Evolutionary conservation across 2,888 invertebrate genomes (phyloP).

Genomic region (Orchesella flavescens): DNA sequence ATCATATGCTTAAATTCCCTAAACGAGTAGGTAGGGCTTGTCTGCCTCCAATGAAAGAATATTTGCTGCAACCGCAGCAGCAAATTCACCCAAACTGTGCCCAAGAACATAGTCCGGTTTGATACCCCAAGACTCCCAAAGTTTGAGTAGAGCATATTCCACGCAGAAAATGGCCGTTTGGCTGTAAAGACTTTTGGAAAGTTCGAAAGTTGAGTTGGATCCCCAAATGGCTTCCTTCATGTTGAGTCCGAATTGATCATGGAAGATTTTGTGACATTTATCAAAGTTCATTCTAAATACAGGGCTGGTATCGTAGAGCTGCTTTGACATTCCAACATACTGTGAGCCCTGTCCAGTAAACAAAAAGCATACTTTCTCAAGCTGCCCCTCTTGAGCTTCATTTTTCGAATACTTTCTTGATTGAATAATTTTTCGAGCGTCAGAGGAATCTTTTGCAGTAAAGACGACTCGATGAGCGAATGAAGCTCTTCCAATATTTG

Average conservation of each 20-base stretch:
- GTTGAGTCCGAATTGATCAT: neutral
- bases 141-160: constrained; percentile 23
- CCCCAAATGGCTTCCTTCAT: constrained; percentile 41
- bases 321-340: neutral
- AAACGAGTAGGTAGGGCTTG: too few relatives aligned
- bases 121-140: constrained; percentile 60
- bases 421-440: neutral
- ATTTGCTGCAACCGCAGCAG: constrained; percentile 13
- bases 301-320: constrained; percentile 43
- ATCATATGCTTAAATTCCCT: too few relatives aligned
- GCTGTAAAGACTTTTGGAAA: constrained; percentile 8
- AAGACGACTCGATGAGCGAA: neutral
- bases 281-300: constrained; percentile 41
- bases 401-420: neutral
- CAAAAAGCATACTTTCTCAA: neutral
- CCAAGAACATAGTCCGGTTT: constrained; percentile 42
- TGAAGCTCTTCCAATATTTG: neutral
- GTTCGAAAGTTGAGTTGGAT: neutral
- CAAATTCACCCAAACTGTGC: constrained; percentile 16
- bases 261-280: constrained; percentile 30
- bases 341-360: constrained; percentile 7
- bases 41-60: constrained; percentile 20
- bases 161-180: constrained; percentile 34
- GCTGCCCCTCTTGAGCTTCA: neutral
- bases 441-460: neutral